Conservation (phyloP, 2,113 vertebrate genomes). For the Scytalopus superciliaris region DNA sequence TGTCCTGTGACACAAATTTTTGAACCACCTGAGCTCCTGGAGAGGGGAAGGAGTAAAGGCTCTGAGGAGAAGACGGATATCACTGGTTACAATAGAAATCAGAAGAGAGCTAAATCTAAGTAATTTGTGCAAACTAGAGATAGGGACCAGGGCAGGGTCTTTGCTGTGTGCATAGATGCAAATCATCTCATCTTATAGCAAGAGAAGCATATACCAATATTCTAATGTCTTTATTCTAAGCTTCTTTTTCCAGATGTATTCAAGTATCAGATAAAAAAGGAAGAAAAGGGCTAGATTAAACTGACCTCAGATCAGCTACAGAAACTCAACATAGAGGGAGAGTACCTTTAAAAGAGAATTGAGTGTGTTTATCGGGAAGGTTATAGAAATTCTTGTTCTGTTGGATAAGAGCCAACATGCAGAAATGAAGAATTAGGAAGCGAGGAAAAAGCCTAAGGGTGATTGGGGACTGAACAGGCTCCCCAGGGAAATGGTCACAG, state of each 20-base stretch:
- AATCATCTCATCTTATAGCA: not conserved
- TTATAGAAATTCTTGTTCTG: not conserved
- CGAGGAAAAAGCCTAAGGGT: not conserved
- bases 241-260: not conserved
- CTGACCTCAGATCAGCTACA: not conserved
- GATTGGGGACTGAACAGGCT: not conserved
- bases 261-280: not conserved
- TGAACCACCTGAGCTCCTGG: not conserved
- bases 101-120: not conserved
- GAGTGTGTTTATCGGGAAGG: not conserved
- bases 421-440: not conserved
- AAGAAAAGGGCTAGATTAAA: not conserved
- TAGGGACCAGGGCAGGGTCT: not conserved
- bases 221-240: not conserved
- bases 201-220: not conserved
- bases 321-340: not conserved
- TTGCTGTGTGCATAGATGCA: not conserved
- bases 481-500: not conserved
- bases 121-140: not conserved
- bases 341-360: not conserved
- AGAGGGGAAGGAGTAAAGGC: not conserved
- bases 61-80: not conserved
- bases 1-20: fast-evolving
- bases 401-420: not conserved
- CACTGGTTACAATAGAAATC: not conserved